Evolutionary conservation across 2,113 vertebrate species (phyloP).

Genomic region (Engystomops pustulosus): DNA sequence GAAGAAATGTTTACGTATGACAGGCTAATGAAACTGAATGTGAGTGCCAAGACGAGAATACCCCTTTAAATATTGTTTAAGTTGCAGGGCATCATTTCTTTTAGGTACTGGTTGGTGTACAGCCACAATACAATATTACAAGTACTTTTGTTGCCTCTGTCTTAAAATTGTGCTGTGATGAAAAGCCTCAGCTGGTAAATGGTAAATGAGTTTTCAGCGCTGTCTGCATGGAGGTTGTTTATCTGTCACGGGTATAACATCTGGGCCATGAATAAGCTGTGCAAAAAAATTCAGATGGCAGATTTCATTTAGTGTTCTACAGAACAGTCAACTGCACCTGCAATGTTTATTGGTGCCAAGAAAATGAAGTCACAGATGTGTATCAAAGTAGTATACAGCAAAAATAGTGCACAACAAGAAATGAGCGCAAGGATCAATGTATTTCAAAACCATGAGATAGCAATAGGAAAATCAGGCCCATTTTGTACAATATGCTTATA

Average conservation of each 20-base stretch:
- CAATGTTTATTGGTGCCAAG: not conserved
- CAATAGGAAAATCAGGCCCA: too few relatives aligned
- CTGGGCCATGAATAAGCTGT: slow-evolving; percentile 23
- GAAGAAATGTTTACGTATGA: too few relatives aligned
- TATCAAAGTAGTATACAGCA: not conserved
- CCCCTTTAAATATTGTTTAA: not conserved
- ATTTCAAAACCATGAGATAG: too few relatives aligned
- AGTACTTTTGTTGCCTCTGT: not conserved
- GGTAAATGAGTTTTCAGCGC: slow-evolving; percentile 12
- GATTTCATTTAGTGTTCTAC: not conserved
- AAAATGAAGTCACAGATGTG: not conserved
- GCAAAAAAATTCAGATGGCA: slow-evolving; percentile 33
- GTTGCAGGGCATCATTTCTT: not conserved
- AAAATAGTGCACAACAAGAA: not conserved
- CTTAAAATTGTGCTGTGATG: not conserved
- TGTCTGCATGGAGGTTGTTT: slow-evolving; percentile 5
- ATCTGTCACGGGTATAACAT: not conserved
- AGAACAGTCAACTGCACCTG: slow-evolving; percentile 10
- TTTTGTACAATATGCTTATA: too few relatives aligned
- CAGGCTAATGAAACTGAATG: too few relatives aligned
- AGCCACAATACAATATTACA: not conserved
- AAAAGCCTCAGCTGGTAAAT: slow-evolving; percentile 11
- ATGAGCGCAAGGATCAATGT: too few relatives aligned
- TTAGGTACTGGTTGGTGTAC: not conserved
- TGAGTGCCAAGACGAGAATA: too few relatives aligned